Percentiles rank a stretch among this genome's conserved stretches.
phyloP scores from a whole-genome alignment of 2,888 invertebrate species.

The Charanyca ferruginea region DNA sequence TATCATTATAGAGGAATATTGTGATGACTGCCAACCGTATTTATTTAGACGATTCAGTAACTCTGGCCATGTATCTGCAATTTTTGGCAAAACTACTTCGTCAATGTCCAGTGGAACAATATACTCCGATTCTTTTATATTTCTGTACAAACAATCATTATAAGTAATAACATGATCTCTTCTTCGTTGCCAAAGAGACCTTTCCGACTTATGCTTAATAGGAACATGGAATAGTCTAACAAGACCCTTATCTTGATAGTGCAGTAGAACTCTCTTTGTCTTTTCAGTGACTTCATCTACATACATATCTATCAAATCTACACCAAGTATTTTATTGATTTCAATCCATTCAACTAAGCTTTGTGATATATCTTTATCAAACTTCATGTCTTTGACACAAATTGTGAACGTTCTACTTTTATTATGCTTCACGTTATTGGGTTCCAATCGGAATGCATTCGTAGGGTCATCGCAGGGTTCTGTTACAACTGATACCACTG shows the following conservation, averaged over 20 bases:
- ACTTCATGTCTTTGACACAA: conserved; percentile 94
- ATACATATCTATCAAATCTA: conserved; percentile 92
- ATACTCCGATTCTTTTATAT: conserved; percentile 92
- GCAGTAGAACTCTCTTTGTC: conserved; percentile 89
- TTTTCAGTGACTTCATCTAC: conserved; percentile 91
- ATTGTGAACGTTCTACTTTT: conserved; percentile 90
- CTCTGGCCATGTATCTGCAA: conserved; percentile 90
- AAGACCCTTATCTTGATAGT: conserved; percentile 89
- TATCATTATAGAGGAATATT: conserved; percentile 92
- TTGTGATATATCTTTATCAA: conserved; percentile 91
- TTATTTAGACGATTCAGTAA: conserved; percentile 87
- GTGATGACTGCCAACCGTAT: conserved; percentile 83
- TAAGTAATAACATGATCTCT: conserved; percentile 94
- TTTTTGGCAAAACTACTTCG: conserved; percentile 93
- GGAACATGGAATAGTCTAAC: conserved; percentile 89
- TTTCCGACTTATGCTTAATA: conserved; percentile 84
- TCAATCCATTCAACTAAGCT: conserved; percentile 94
- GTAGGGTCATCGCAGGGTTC: conserved; percentile 87
- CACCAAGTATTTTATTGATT: conserved; percentile 93
- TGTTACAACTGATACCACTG: conserved; percentile 87
- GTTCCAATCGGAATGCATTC: conserved; percentile 82
- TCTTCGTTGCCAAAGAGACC: conserved; percentile 92
- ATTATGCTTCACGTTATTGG: conserved; percentile 59
- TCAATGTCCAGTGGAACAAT: conserved; percentile 94
- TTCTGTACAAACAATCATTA: conserved; percentile 95